Conservation (phyloP, 2,113 vertebrate species). For the Aepyceros melampus region DNA sequence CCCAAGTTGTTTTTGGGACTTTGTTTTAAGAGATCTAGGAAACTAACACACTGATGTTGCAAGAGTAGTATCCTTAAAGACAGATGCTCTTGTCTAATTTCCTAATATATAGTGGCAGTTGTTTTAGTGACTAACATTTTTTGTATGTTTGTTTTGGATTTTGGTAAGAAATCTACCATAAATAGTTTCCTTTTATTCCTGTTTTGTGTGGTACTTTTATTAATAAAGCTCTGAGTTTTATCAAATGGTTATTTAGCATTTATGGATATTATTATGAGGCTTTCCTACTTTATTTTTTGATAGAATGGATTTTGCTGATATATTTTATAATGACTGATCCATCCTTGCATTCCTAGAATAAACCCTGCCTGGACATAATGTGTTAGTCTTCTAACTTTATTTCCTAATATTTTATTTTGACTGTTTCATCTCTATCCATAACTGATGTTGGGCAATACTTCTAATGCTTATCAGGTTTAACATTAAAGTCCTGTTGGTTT, state of each 20-base stretch:
- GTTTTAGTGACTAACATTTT: background rate
- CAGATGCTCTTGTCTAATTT: background rate
- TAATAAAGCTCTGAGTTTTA: background rate
- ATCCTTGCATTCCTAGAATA: background rate
- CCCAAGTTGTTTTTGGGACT: background rate
- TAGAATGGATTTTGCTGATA: background rate
- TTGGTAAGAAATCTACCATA: background rate
- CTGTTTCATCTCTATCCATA: background rate
- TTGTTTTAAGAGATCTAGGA: background rate
- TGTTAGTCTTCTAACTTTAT: background rate
- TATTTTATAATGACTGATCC: background rate
- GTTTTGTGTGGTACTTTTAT: background rate
- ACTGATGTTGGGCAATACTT: background rate
- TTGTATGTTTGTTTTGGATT: background rate
- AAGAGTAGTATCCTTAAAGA: background rate
- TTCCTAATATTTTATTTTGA: slow-evolving; percentile 16
- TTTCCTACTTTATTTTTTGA: background rate
- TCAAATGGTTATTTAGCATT: background rate
- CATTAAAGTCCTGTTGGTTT: background rate
- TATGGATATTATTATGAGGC: background rate
- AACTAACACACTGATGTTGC: background rate
- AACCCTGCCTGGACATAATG: background rate
- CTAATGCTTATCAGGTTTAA: background rate
- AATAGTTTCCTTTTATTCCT: background rate
- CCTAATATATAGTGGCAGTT: background rate